These are phyloP conservation scores for Erebia ligea DNA, from an alignment of 2,888 invertebrate genomes.

Conservation along the genomic window DNA sequence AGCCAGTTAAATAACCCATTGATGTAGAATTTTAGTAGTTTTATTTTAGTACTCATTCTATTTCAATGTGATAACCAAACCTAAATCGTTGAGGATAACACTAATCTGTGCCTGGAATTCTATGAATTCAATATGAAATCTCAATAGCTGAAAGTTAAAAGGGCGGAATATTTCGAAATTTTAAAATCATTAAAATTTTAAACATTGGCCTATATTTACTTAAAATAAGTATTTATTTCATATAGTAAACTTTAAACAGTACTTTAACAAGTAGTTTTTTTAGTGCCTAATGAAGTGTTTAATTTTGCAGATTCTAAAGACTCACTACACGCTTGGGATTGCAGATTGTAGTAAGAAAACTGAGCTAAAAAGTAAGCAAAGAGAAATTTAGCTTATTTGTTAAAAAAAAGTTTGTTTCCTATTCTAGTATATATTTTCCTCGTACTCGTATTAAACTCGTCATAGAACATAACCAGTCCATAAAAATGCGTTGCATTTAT, in stretches of 20 bases:
- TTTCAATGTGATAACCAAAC: slow-evolving; percentile 45
- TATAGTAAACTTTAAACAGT: too few species aligned
- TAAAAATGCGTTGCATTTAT: slow-evolving; percentile 15
- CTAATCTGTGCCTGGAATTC: slow-evolving; percentile 5
- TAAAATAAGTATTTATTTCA: background rate
- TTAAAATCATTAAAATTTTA: background rate
- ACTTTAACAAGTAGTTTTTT: too few species aligned
- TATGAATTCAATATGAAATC: background rate
- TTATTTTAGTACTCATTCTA: too few species aligned
- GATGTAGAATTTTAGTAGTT: too few species aligned
- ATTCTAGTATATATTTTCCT: background rate
- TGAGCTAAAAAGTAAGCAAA: too few species aligned
- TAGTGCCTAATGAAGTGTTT: too few species aligned
- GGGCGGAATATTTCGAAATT: background rate
- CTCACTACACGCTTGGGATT: too few species aligned
- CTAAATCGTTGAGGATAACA: slow-evolving; percentile 31
- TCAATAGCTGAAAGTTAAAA: background rate
- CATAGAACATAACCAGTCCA: slow-evolving; percentile 11
- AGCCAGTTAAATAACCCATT: slow-evolving; percentile 40
- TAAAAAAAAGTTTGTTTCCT: background rate
- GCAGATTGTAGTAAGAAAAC: too few species aligned
- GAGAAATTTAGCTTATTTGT: too few species aligned
- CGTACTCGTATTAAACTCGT: background rate
- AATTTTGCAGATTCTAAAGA: too few species aligned
- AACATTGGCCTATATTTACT: background rate